Base-by-base conservation (phyloP, 1,140 invertebrate genomes). In the Mactra quadrangularis region DNA sequence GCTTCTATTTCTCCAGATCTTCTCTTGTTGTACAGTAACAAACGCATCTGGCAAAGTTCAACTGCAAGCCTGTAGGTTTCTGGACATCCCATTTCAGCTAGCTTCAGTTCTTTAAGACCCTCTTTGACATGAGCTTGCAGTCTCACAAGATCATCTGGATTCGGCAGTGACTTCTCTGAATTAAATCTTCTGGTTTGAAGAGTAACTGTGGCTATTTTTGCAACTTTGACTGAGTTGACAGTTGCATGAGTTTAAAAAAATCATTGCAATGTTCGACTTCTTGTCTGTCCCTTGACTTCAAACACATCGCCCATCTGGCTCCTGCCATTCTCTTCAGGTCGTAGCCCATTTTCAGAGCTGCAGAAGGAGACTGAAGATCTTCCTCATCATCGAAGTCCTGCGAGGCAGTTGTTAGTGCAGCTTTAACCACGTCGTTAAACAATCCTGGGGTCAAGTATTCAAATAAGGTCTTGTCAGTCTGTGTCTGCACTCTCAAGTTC, bases 351-450 rank as follows among this genome's bases (percentile, higher is more conserved):
- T 81, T 81, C 2, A 81, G 38, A 4, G 77, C 66, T 71, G 70
- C 71, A 33, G 45, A 55, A 13, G 77, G 77, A 17, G 60, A 27
- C 38, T 57, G 57, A n/a, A 81, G 27, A 33, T 71, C 66, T 38
- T 81, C 77, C 29, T 53, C 35, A 35, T 70, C 77, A 59, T 81
- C 77, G n/a, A n/a, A n/a, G n/a, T n/a, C n/a, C n/a, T n/a, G n/a
- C 11, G 47, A 50, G 47, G 47, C 47, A 13, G 47, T 50, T 50
- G 47, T 50, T 9, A 50, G 47, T 50, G 47, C 47, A 13, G 47
- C 47, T 50, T 50, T 50, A 9, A 50, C 47, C 47, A 50, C 47
- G 19, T 50, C 47, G 19, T 50, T 50, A 19, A 50, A 50, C 11
- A 50, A 50, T 50, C 19, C 47, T 50, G 47, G 47, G 9, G 47